Percentiles rank a stretch among this genome's conserved stretches.
These are phyloP conservation scores for Apostichopus japonicus DNA, from an alignment of 35 echinoderm and acorn worm species.

Conservation along the genomic window DNA sequence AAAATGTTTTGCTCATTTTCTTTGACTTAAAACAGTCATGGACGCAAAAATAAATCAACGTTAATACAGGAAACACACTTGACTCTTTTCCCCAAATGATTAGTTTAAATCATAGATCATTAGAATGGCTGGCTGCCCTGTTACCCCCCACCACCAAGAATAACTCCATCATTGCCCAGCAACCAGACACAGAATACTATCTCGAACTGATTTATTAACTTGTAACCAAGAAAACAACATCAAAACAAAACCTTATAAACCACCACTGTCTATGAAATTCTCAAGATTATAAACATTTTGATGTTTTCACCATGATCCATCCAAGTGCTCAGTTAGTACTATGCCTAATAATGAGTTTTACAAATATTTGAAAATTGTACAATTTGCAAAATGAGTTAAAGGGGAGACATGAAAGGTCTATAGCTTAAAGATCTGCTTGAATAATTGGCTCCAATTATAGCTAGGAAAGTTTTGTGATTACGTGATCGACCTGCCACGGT, in stretches of 20 bases:
- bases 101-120: background rate
- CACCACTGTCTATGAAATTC: background rate
- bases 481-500: too few relatives aligned
- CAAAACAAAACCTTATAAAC: background rate
- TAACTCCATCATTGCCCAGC: background rate
- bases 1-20: too few relatives aligned
- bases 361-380: background rate
- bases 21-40: too few relatives aligned
- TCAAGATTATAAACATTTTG: background rate
- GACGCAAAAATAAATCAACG: too few relatives aligned
- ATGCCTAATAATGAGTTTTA: background rate
- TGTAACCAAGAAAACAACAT: background rate
- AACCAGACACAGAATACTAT: background rate
- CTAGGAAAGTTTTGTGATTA: too few relatives aligned
- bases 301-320: too few relatives aligned
- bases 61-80: background rate
- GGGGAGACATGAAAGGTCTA: too few relatives aligned
- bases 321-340: too few relatives aligned
- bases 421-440: too few relatives aligned
- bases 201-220: background rate
- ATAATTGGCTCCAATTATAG: too few relatives aligned
- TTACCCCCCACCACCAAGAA: background rate
- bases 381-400: too few relatives aligned
- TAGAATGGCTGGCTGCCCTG: background rate
- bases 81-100: background rate